A percentile compares a stretch with the other conserved stretches of the same genome.
phyloP scores from a whole-genome alignment of 1,140 invertebrate species.

The Musca vetustissima region DNA sequence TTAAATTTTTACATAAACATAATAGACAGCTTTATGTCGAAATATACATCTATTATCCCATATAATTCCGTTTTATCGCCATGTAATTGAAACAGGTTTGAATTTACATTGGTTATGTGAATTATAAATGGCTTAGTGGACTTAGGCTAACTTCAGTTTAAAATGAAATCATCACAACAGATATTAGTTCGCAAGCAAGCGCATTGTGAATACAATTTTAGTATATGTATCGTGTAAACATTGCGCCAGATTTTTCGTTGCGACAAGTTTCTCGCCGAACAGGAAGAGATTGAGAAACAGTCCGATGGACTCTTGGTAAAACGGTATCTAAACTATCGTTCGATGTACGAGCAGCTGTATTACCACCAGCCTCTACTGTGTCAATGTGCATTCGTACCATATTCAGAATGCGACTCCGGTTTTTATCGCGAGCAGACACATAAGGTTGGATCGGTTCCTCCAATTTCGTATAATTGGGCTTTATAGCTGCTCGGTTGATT shows the following conservation, averaged over 20 bases:
- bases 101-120: constrained; percentile 11
- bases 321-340: constrained; percentile 64
- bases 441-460: constrained; percentile 64
- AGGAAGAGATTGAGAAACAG: constrained; percentile 50
- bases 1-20: neutral
- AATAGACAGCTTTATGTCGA: neutral
- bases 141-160: neutral
- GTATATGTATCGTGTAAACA: constrained; percentile 53
- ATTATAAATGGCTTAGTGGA: neutral
- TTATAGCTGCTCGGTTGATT: constrained; percentile 56
- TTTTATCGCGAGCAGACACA: constrained; percentile 64
- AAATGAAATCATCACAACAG: neutral
- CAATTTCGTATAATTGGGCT: constrained; percentile 60
- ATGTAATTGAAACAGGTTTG: constrained; percentile 30
- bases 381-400: constrained; percentile 60
- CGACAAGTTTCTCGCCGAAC: constrained; percentile 51
- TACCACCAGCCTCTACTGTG: constrained; percentile 58
- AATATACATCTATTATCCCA: no score
- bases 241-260: constrained; percentile 55
- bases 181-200: neutral
- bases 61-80: no score
- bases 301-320: constrained; percentile 62
- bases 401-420: constrained; percentile 62
- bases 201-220: constrained; percentile 25
- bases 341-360: constrained; percentile 59